Evolutionary conservation across 2,113 vertebrate species (phyloP), one percentile per base, ranked within the genome.

Genomic region (Prionailurus viverrinus): DNA sequence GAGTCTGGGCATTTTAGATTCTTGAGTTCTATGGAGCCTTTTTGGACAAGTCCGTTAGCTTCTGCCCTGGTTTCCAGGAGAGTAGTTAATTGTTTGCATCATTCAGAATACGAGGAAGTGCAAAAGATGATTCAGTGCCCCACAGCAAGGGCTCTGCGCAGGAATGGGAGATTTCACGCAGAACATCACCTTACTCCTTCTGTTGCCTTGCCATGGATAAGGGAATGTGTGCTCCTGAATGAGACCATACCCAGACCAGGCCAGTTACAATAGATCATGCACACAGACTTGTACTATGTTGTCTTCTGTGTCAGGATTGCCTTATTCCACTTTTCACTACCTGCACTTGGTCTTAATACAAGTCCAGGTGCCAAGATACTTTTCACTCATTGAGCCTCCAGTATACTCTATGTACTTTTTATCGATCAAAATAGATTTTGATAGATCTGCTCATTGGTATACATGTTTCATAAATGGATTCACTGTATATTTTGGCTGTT

Each of bases 371-470:
- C 53, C 69, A 74, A 65, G 41, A 48, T 76, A 31, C 41, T 63
- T 93, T 94, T 95, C 61, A 87, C 31, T 51, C 29, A 39, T 18
- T 12, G 48, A 96, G 53, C 25, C 48, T 78, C 74, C 13, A 53
- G 0, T 63, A 84, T 2, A 53, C n/a, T 36, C 29, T 83, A 3
- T 66, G 36, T 63, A 33, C 48, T 78, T 92, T 86, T 78, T 66
- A 63, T 80, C 81, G 69, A 93, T 69, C 68, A 66, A 27, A 73
- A 10, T n/a, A 91, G 51, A 89, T 80, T 93, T 98, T 93, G 65
- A 15, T 90, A 97, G 73, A 91, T n/a, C 55, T 95, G 5, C 48
- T 96, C 63, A 41, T 73, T 83, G 63, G 51, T 89, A 3, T 48
- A 91, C 41, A 19, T 41, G n/a, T 85, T 55, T 53, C 63, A 36